These are phyloP conservation scores for Macroglossus sobrinus DNA, from an alignment of 2,113 vertebrate genomes.

Conservation along the genomic window DNA sequence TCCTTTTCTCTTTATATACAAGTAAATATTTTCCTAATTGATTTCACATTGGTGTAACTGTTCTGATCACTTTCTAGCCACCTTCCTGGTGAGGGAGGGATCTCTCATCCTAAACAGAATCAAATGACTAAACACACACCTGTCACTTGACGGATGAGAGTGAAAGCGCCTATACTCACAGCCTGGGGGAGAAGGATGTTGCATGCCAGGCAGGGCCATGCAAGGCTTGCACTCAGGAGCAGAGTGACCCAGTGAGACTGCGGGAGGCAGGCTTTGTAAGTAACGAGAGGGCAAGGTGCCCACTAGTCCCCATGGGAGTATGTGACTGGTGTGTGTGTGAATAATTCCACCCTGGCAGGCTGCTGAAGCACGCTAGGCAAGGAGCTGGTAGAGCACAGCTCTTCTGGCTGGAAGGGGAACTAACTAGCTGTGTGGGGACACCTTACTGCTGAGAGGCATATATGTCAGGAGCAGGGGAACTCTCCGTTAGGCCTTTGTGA, in stretches of 20 bases:
- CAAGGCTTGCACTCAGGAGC: accelerated
- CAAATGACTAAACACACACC: neutral
- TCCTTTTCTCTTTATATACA: neutral
- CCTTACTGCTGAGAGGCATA: neutral
- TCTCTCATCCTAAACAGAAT: neutral
- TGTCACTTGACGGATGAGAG: accelerated
- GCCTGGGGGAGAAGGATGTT: neutral
- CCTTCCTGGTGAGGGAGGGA: accelerated
- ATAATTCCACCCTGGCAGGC: accelerated
- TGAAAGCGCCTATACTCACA: accelerated
- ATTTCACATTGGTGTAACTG: neutral
- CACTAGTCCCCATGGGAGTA: neutral
- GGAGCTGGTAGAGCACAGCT: neutral
- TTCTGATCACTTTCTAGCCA: neutral
- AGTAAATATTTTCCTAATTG: neutral
- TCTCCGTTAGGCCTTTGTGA: neutral
- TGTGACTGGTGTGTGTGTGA: too few relatives aligned
- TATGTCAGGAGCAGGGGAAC: neutral
- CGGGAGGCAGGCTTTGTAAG: neutral
- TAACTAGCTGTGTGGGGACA: too few relatives aligned
- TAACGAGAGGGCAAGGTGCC: neutral
- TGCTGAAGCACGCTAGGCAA: neutral
- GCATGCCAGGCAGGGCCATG: accelerated
- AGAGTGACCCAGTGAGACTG: too few relatives aligned
- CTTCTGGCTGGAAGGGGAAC: neutral